Percentiles rank a stretch among this genome's conserved stretches.
phyloP scores from a whole-genome alignment of 2,888 invertebrate species.

The Alentia gelatinosa region DNA sequence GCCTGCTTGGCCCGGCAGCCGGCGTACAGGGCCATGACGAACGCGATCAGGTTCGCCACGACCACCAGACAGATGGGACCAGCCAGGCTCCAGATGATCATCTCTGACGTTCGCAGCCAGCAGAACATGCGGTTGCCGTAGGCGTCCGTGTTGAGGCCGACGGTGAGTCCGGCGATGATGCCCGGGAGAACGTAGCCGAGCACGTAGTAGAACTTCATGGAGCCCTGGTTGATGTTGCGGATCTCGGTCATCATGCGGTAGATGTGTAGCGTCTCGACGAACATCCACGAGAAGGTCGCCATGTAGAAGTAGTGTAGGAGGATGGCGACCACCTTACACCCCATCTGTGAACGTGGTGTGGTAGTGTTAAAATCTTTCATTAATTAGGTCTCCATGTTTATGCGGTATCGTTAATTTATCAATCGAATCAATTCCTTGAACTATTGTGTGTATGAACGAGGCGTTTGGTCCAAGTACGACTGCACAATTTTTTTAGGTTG shows the following conservation, averaged over 20 bases:
- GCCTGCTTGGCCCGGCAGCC: constrained; percentile 92
- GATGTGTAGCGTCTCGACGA: constrained; percentile 94
- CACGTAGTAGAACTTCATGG: constrained; percentile 94
- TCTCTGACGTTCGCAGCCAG: constrained; percentile 96
- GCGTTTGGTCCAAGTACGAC: too few relatives aligned
- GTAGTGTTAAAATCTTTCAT: too few relatives aligned
- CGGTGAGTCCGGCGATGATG: constrained; percentile 92
- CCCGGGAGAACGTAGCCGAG: constrained; percentile 92
- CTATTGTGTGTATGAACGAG: too few relatives aligned
- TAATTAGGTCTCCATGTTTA: too few relatives aligned
- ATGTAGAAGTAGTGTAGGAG: constrained; percentile 96
- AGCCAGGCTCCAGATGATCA: constrained; percentile 96
- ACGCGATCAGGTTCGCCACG: constrained; percentile 87
- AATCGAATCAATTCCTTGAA: too few relatives aligned
- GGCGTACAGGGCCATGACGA: constrained; percentile 92
- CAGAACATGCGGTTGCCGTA: constrained; percentile 97
- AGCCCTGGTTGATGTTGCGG: constrained; percentile 96
- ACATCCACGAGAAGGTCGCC: constrained; percentile 93
- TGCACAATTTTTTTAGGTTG: too few relatives aligned
- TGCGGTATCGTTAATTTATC: too few relatives aligned
- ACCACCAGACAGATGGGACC: constrained; percentile 92
- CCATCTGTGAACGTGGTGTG: constrained; percentile 86
- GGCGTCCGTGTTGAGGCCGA: constrained; percentile 95
- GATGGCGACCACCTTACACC: constrained; percentile 94
- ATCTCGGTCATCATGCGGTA: constrained; percentile 96